Evolutionary conservation across 2,113 vertebrate species (phyloP).

Genomic region (Junco hyemalis): DNA sequence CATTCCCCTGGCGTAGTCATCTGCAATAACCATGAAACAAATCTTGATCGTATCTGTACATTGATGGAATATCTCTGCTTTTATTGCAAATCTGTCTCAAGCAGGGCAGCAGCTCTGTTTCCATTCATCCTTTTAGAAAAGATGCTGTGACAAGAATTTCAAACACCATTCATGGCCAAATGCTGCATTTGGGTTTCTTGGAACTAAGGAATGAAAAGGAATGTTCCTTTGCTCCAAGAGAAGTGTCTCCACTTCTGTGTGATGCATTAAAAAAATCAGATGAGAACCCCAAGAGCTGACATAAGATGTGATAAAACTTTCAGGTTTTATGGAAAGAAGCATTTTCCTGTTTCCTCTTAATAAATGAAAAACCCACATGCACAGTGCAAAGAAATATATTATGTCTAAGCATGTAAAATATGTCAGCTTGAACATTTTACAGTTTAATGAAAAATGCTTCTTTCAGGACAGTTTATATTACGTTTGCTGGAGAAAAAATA

Average conservation of each 20-base stretch:
- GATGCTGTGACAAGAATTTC: background rate
- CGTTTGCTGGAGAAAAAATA: background rate
- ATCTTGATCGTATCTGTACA: background rate
- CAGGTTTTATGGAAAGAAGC: background rate
- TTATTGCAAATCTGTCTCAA: background rate
- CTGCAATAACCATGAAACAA: background rate
- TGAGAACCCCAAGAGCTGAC: slow-evolving; percentile 28
- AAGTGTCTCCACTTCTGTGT: background rate
- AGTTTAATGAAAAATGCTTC: background rate
- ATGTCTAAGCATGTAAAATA: slow-evolving; percentile 11
- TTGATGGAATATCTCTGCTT: background rate
- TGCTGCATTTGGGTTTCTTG: background rate
- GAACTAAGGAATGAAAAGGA: background rate
- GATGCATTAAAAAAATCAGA: background rate
- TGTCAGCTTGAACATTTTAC: background rate
- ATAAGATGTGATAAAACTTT: slow-evolving; percentile 26
- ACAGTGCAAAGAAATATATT: background rate
- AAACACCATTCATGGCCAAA: slow-evolving; percentile 8
- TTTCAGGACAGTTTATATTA: background rate
- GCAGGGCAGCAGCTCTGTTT: background rate
- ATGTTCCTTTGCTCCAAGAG: slow-evolving; percentile 2
- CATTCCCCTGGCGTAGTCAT: background rate
- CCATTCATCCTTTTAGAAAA: slow-evolving; percentile 1
- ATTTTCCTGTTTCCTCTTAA: slow-evolving; percentile 24
- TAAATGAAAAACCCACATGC: slow-evolving; percentile 15